Evolutionary conservation across 2,888 invertebrate genomes (phyloP), one percentile per base, ranked within the genome.

Genomic region (Eudasyphora cyanicolor): DNA sequence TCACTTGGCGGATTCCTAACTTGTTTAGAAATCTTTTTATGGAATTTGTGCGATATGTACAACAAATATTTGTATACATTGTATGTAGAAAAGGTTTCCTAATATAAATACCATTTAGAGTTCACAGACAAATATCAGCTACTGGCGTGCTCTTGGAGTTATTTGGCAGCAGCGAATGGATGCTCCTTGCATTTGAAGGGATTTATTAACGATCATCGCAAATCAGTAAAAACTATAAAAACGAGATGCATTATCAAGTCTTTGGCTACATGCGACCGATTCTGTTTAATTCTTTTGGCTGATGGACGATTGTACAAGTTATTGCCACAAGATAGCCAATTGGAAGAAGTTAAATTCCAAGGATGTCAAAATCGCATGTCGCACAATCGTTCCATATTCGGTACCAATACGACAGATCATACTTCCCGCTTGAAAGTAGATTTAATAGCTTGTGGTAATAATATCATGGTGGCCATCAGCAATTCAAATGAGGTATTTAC

Each of bases 401-500:
- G 90, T 0, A 69, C 85, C 4, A 12, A 17, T 2, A 77, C 64
- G 29, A 6, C 21, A 10, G 1, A 29, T 1, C 1, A 29, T 27
- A 1, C 45, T 38, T 3, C 35, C 14, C 17, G 69, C 7, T 89
- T 84, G 38, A 86, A 86, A 85, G 90, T 94, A 27, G 87, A 89
- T 21, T 91, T 93, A 82, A 92, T 94, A 74, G 91, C 92, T 49
- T 92, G 92, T 86, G 93, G 94, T 8, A 89, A 90, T 21, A 92
- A 91, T 73, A 91, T 94, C 29, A 92, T 91, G 82, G 90, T 93
- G 3, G 93, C 93, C 6, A 86, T 93, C 42, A 91, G 93, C 19
- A 87, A 89, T 21, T 87, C 88, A 17, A 95, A 95, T 86, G 90
- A 91, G 21, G 92, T 96, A 0, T 96, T 94, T 88, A 93, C 94